Percentiles rank a stretch among this genome's conserved stretches.
These are phyloP conservation scores for Enteromius treurensis DNA, from an alignment of 2,797 vertebrate species.

Conservation along the genomic window DNA sequence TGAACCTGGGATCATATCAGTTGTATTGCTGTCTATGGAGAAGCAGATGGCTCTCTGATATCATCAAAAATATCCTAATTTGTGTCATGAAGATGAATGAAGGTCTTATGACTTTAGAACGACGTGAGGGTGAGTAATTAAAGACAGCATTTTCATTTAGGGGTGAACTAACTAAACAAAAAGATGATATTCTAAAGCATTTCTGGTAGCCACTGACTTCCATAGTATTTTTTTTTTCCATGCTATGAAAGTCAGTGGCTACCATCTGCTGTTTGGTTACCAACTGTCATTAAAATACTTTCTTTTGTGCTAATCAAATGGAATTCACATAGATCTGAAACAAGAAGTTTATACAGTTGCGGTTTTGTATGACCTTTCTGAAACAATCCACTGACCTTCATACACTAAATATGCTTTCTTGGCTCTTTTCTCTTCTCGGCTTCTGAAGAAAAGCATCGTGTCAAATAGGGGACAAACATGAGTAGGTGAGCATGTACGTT, in stretches of 20 bases:
- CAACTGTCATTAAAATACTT: background rate
- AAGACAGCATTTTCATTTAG: no score
- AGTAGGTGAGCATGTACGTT: background rate
- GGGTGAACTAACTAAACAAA: no score
- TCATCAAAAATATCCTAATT: no score
- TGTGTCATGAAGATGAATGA: no score
- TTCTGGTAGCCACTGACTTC: background rate
- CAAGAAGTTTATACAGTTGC: background rate
- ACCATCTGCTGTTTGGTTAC: background rate
- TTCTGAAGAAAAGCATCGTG: background rate
- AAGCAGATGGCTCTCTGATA: no score
- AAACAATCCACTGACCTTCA: background rate
- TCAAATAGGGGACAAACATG: conserved; percentile 29
- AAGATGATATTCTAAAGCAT: background rate
- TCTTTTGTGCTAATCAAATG: background rate
- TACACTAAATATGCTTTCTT: background rate
- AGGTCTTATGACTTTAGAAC: no score
- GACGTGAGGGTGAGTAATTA: no score
- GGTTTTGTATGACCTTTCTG: background rate
- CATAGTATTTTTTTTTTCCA: no score
- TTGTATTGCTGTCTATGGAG: no score
- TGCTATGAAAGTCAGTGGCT: background rate
- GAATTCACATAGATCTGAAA: no score
- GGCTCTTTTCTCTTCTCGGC: background rate
- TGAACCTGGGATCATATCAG: no score